phyloP scores from a whole-genome alignment of 2,888 invertebrate species.

The Sinotaia quadrata region DNA sequence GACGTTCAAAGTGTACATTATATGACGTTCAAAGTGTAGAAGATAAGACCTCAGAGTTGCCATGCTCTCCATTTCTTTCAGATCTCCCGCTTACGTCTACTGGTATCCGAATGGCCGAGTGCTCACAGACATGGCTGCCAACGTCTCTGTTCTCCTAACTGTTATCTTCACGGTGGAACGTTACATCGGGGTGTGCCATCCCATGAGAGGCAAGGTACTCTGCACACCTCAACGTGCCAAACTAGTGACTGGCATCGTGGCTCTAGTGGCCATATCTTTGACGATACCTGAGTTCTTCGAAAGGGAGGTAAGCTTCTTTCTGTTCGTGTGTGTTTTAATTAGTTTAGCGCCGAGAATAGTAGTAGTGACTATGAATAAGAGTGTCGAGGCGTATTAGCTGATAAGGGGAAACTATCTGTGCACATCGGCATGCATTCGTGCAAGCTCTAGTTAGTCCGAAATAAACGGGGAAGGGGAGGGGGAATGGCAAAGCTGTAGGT shows the following conservation, averaged over 20 bases:
- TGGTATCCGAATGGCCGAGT: constrained; percentile 76
- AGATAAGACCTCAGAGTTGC: too few relatives aligned
- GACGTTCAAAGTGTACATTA: too few relatives aligned
- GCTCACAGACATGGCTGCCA: constrained; percentile 79
- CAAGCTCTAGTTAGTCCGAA: too few relatives aligned
- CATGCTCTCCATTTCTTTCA: too few relatives aligned
- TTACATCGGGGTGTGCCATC: constrained; percentile 84
- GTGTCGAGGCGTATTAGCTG: too few relatives aligned
- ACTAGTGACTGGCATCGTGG: constrained; percentile 77
- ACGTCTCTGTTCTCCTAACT: constrained; percentile 82
- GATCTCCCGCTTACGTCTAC: constrained; percentile 73
- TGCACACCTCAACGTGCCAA: constrained; percentile 80
- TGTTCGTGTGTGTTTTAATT: background rate
- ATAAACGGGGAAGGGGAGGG: too few relatives aligned
- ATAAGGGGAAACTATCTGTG: too few relatives aligned
- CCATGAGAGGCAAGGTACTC: constrained; percentile 77
- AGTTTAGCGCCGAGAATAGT: background rate
- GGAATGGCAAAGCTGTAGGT: too few relatives aligned
- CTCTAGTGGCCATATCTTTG: constrained; percentile 77
- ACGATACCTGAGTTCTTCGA: constrained; percentile 81
- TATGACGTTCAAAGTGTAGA: too few relatives aligned
- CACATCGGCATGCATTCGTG: too few relatives aligned
- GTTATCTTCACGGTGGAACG: constrained; percentile 84
- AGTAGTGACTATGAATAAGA: too few relatives aligned
- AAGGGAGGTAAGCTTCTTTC: constrained; percentile 35